Base-by-base conservation (phyloP, 1,140 invertebrate species). In the Belonocnema kinseyi region DNA sequence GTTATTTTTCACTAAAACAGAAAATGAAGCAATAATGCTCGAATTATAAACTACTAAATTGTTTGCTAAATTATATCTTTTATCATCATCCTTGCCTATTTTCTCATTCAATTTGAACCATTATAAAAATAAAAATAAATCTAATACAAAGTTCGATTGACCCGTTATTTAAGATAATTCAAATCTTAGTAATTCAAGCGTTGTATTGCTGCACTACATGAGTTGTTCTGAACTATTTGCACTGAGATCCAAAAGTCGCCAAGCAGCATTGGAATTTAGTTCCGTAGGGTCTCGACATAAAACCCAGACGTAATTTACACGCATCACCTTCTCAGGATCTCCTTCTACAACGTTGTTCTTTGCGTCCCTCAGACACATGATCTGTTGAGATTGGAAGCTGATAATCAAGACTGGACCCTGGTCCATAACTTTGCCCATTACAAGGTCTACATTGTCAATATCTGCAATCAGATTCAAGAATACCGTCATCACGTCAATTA, bases 361-460 rank as follows among this genome's bases (percentile, higher is more conserved):
- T 0, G 87, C 85, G 91, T 99, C 97, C 81, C 95, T 93, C 1
- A 99, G 94, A 84, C 96, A 98, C 94, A 98, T 95, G 56, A 99
- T 98, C 92, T 99, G 98, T 86, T 99, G 99, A 0, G 97, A 95
- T 85, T 96, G 96, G 92, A 99, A 99, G 78, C 94, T 97, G 72
- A 99, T 96, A 5, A 99, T 96, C 54, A 99, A 91, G 7, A 99
- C 98, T 10, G 99, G 99, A 0, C 99, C 99, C 89, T 99, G 98
- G 73, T 99, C 98, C 97, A 99, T 99, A 81, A 99, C 97, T 92
- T 99, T 99, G 1, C 98, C 99, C 95, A 99, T 98, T 5, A 96
- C 94, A 77, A 99, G 90, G 91, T 99, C 99, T 14, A 99, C 95
- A 90, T 99, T 96, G 87, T 97, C 97, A 78, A 99, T 96, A 90